phyloP scores from a whole-genome alignment of 2,797 vertebrate genomes.

The Petrocephalus sullivani region DNA sequence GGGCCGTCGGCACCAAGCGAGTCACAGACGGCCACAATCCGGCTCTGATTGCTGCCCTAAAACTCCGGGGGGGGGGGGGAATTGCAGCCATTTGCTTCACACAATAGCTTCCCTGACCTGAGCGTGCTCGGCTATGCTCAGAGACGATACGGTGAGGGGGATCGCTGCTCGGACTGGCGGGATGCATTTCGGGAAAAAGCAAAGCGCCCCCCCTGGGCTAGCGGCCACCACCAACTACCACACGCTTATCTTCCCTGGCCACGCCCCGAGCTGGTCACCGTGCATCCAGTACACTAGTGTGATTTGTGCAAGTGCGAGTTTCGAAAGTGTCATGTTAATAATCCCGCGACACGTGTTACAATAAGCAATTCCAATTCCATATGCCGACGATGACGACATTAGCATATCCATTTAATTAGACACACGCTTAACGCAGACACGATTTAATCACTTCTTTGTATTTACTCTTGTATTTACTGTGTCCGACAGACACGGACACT shows the following conservation, averaged over 20 bases:
- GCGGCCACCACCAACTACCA: neutral
- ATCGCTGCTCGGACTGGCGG: slow-evolving; percentile 9
- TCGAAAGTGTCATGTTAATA: slow-evolving; percentile 84
- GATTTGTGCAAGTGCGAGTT: slow-evolving; percentile 78
- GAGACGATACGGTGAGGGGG: slow-evolving; percentile 16
- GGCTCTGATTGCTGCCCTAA: neutral
- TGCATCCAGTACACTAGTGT: slow-evolving; percentile 69
- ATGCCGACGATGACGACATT: slow-evolving; percentile 99
- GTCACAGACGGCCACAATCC: neutral
- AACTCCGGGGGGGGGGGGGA: neutral
- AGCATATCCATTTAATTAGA: slow-evolving; percentile 99
- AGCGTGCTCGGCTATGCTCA: slow-evolving; percentile 9
- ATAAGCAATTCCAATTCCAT: slow-evolving; percentile 99
- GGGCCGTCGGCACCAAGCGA: neutral
- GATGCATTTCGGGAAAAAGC: neutral
- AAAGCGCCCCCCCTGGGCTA: slow-evolving; percentile 29
- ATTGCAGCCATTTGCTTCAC: neutral
- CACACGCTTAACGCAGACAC: slow-evolving; percentile 84
- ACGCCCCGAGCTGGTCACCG: neutral
- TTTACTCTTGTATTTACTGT: slow-evolving; percentile 67
- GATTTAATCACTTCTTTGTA: slow-evolving; percentile 96
- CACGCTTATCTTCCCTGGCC: slow-evolving; percentile 8
- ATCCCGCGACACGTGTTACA: slow-evolving; percentile 98
- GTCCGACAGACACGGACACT: slow-evolving; percentile 65
- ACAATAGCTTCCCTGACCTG: neutral